phyloP scores from a whole-genome alignment of 2,797 vertebrate genomes.

The Phrynocephalus vlangalii region DNA sequence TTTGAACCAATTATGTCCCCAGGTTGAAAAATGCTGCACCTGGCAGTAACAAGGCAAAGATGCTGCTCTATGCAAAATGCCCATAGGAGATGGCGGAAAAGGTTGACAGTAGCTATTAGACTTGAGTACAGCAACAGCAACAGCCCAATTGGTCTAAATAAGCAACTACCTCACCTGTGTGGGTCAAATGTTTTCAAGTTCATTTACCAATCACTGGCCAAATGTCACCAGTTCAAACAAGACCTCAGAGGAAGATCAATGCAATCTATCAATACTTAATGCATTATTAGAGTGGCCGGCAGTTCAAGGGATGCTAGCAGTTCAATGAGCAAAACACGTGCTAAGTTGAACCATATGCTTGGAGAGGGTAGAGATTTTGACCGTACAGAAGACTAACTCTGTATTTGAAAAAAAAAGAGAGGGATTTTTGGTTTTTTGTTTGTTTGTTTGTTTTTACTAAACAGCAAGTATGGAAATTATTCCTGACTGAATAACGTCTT shows the following conservation, averaged over 20 bases:
- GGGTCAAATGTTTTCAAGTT: conserved; percentile 75
- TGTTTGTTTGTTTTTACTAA: conserved; percentile 29
- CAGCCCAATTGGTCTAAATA: conserved; percentile 63
- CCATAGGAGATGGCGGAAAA: conserved; percentile 74
- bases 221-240: conserved; percentile 75
- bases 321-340: conserved; percentile 71
- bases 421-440: conserved; percentile 4
- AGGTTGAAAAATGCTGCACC: conserved; percentile 65
- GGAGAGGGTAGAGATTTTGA: conserved; percentile 32
- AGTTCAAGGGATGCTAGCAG: conserved; percentile 63
- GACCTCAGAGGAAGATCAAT: conserved; percentile 45
- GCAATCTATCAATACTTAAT: conserved; percentile 76
- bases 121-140: conserved; percentile 73
- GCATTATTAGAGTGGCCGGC: conserved; percentile 62
- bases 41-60: conserved; percentile 64
- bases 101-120: conserved; percentile 75
- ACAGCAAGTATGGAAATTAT: not conserved
- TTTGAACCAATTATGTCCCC: conserved; percentile 51
- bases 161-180: conserved; percentile 68
- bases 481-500: not conserved
- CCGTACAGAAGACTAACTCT: conserved; percentile 49
- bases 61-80: conserved; percentile 48
- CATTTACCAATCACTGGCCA: conserved; percentile 76
- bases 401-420: conserved; percentile 29
- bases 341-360: conserved; percentile 65